Base-by-base conservation (phyloP, 2,888 invertebrate species). In the Cheilosia grossa region DNA sequence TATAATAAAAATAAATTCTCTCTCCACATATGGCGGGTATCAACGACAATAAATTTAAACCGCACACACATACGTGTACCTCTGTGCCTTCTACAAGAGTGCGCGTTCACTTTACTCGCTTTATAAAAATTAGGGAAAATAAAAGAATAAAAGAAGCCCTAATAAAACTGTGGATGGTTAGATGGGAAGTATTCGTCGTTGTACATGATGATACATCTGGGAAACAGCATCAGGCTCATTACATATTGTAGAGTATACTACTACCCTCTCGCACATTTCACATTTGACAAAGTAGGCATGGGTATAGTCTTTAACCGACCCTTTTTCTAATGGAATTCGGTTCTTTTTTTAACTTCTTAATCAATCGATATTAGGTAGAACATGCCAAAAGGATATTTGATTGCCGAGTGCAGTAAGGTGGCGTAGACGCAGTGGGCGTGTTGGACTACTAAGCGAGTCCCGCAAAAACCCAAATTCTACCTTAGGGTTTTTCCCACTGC, bases 1-100 rank as follows among this genome's bases (percentile, higher is more conserved):
- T 72, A 77, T 81, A 85, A 85, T 85, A 56, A 66, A 81, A 61
- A 85, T 81, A 80, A 58, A 79, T 73, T 79, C 61, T 78, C 66
- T 49, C 33, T 30, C 61, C 47, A 78, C 70, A 82, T 70, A 58
- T 64, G 37, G 37, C 10, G 82, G 63, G 69, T 75, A 69, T 59
- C 82, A 77, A 53, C 27, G 5, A 27, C 27, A 21, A 58, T 58
- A 58, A 72, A 72, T 66, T 77, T 59, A 58, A 77, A 53, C 53
- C 66, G 49, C 70, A 54, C 64, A 24, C 24, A 3, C 24, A 24
- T 24, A 24, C 24, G 3, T 2, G 2, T 24, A 30, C 7, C 30
- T 30, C 30, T 30, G 30, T 7, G 30, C 30, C 30, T 7, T 30
- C 19, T 21, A 21, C 1, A 21, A 21, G 21, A 47, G 56, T 47